Evolutionary conservation across 2,797 vertebrate species (phyloP), one percentile per base, ranked within the genome.

Genomic region (Tympanoctomys barrerae): DNA sequence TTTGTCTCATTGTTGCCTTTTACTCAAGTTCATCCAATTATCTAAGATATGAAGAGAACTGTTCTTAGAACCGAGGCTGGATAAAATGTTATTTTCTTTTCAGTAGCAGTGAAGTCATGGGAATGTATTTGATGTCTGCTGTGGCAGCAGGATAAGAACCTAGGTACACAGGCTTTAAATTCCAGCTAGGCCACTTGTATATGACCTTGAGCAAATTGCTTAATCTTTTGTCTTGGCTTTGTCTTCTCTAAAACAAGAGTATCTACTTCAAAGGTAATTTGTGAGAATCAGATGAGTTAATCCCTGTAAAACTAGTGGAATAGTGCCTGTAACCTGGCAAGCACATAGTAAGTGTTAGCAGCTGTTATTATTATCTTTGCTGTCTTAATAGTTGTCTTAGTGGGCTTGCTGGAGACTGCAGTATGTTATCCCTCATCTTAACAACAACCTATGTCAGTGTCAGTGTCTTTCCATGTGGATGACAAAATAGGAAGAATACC

Each of bases 1-100:
- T 94, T n/a, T 84, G 39, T 78, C 81, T 87, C 70, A n/a, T 81
- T 31, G 49, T 42, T 94, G 52, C 52, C 70, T 59, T 78, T 82
- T 61, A 62, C 33, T 96, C 33, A 87, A 14, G 6, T 18, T 84
- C 71, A 96, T 12, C 28, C 87, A 75, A 57, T 52, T 81, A 78
- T 81, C 42, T 54, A 66, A 79, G 36, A 14, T 49, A 33, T 33
- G 13, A 57, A 66, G 70, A 42, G 52, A 91, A 89, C 28, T n/a
- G 28, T 93, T 89, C 71, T 92, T 86, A 87, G 62, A 22, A 11
- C 13, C 64, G 52, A 49, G 33, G 57, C 59, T 83, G n/a, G 52
- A 54, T 91, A 80, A 87, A 95, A 81, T 54, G 31, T 62, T 90
- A 46, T 70, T 88, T 93, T 81, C 54, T 95, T 91, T 73, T 83